A percentile compares a stretch with the other conserved stretches of the same genome.
Conservation (phyloP, 1,140 invertebrate species). For the Pachypeltis micranthus region DNA sequence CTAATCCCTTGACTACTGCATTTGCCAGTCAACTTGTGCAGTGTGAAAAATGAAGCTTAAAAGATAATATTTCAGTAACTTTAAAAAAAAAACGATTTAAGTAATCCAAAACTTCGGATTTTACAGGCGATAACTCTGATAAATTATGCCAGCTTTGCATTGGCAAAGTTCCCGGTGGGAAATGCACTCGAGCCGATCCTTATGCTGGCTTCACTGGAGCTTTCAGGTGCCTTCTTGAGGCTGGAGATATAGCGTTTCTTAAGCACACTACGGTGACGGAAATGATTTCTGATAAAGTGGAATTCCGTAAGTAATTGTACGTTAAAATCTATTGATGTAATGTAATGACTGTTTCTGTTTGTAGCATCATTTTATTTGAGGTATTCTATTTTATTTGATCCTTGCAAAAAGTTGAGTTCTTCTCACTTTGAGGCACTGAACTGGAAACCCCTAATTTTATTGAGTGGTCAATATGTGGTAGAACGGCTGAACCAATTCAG, state of each 20-base stretch:
- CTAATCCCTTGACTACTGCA: too few relatives aligned
- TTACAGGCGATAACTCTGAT: conserved; percentile 68
- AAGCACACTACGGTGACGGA: conserved; percentile 72
- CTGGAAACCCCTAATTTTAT: too few relatives aligned
- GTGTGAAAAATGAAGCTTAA: too few relatives aligned
- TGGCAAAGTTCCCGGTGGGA: conserved; percentile 58
- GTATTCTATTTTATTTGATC: background rate
- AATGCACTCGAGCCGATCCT: conserved; percentile 76
- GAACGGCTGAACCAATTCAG: too few relatives aligned
- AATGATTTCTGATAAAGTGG: conserved; percentile 44
- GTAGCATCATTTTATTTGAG: background rate
- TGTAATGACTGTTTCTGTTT: background rate
- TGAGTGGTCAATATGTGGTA: too few relatives aligned
- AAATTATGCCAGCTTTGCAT: conserved; percentile 73
- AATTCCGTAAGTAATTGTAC: conserved; percentile 40
- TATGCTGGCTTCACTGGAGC: conserved; percentile 85
- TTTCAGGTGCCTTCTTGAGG: conserved; percentile 72
- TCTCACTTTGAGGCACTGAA: background rate
- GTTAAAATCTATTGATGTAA: background rate
- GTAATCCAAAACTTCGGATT: too few relatives aligned
- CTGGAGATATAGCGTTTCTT: conserved; percentile 85
- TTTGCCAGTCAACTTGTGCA: too few relatives aligned
- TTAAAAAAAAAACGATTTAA: too few relatives aligned
- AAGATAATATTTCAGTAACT: background rate
- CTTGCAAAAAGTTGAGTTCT: background rate